Evolutionary conservation across 2,113 vertebrate genomes (phyloP), one percentile per base, ranked within the genome.

Genomic region (Neolamprologus fasciatus): DNA sequence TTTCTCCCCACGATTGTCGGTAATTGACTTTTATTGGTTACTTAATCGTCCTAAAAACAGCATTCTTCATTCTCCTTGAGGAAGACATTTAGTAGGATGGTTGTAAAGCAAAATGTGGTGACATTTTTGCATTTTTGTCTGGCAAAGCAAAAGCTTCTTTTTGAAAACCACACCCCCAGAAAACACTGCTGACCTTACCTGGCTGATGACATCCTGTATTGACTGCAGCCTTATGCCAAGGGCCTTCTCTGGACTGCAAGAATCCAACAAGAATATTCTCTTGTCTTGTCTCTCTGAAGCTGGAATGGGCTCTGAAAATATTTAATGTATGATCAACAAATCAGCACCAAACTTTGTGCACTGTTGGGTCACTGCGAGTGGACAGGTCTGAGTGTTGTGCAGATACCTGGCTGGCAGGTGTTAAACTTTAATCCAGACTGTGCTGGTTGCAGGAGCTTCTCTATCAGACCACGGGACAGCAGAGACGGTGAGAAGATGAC

Each of bases 391-490:
- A 45, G 11, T 79, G 45, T 9, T 61, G 21, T 19, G n/a, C 21
- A 16, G 51, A 98, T 78, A 78, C 98, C 98, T 50, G 97, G 96
- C 4, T 96, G 95, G 90, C 97, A 98, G 83, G 97, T 96, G 0
- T 97, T 96, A 92, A 99, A 99, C 84, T 97, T 97, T 87, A 98
- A 92, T n/a, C 97, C 96, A 45, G 98, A 98, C 42, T 96, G 97
- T 23, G 97, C 97, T 28, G 98, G 96, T 86, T 98, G 98, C 84
- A 99, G 92, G 66, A 99, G 96, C 80, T 97, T 97, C 90, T 98
- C 97, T 66, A 98, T 98, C 88, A 99, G 97, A 33, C 96, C 94
- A 1, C 96, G 91, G 1, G 97, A 98, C 16, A 99, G 96, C 66
- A 97, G 95, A 35, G 96, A 96, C 0, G 98, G 98, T 3, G 97